Conservation (phyloP, 2,113 vertebrate genomes). For the Vidua macroura region DNA sequence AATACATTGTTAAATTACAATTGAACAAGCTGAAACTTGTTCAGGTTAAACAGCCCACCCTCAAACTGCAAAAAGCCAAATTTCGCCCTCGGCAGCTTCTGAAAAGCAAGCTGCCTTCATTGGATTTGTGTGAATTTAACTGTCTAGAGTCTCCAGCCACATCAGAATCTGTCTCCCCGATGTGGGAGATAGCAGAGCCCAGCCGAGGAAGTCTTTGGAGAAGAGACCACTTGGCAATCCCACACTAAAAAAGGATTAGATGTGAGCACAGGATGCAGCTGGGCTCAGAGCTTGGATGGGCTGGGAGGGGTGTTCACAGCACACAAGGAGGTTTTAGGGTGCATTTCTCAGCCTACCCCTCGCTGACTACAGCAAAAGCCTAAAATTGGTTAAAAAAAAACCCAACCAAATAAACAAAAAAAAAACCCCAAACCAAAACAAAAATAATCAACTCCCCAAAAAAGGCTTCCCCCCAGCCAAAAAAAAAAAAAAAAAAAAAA, state of each 20-base stretch:
- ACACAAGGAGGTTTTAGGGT: background rate
- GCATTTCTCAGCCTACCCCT: background rate
- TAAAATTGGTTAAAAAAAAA: background rate
- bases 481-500: background rate
- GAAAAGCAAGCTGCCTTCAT: conserved; percentile 43
- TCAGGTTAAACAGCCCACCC: conserved; percentile 55
- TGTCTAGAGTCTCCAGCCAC: conserved; percentile 62
- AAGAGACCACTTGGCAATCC: conserved; percentile 40
- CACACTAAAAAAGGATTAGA: background rate
- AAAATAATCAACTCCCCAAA: background rate
- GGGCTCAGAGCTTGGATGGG: background rate
- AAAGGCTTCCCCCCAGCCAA: background rate
- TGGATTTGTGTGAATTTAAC: conserved; percentile 47
- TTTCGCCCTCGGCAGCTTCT: conserved; percentile 52
- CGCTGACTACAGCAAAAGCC: background rate
- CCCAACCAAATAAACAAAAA: background rate
- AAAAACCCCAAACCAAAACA: background rate
- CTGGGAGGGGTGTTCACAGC: background rate
- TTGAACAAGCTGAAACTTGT: conserved; percentile 52
- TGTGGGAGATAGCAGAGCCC: conserved; percentile 36
- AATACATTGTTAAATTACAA: conserved; percentile 37
- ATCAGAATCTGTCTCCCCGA: conserved; percentile 58
- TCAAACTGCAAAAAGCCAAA: conserved; percentile 52
- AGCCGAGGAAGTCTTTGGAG: conserved; percentile 11
- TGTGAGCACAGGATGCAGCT: background rate